Evolutionary conservation across 2,113 vertebrate species (phyloP).

Genomic region (Notothenia rossii): DNA sequence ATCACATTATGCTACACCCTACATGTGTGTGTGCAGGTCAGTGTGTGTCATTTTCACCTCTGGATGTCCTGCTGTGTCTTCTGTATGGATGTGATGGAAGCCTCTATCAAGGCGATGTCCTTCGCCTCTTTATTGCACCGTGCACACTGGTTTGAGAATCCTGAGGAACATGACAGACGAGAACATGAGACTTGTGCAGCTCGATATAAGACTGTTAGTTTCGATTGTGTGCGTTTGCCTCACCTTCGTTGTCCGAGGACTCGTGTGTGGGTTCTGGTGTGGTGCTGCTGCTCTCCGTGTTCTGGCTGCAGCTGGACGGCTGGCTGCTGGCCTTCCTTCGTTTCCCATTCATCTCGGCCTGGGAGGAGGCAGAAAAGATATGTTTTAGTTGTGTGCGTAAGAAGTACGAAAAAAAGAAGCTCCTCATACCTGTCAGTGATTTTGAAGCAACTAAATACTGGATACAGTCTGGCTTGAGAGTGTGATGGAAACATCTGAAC

Average conservation of each 20-base stretch:
- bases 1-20: not conserved
- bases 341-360: constrained; percentile 80
- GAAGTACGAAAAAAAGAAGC: too few relatives aligned
- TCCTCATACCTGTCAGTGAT: too few relatives aligned
- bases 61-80: constrained; percentile 94
- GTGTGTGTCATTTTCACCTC: constrained; percentile 81
- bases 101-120: constrained; percentile 89
- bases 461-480: not conserved
- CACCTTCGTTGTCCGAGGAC: constrained; percentile 92
- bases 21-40: not conserved
- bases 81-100: constrained; percentile 89
- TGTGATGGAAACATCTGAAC: too few relatives aligned
- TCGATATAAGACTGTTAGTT: not conserved
- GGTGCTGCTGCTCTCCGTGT: constrained; percentile 94
- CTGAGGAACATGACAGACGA: constrained; percentile 66
- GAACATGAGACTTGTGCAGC: not conserved
- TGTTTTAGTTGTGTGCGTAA: not conserved
- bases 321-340: constrained; percentile 92
- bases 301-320: constrained; percentile 94
- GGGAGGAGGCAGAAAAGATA: constrained; percentile 1
- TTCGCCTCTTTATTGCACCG: constrained; percentile 89
- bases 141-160: constrained; percentile 85
- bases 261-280: constrained; percentile 94
- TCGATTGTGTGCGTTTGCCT: constrained; percentile 19
- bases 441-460: too few relatives aligned